Conservation (phyloP, 2,888 invertebrate species). For the Lochmaea capreae region DNA sequence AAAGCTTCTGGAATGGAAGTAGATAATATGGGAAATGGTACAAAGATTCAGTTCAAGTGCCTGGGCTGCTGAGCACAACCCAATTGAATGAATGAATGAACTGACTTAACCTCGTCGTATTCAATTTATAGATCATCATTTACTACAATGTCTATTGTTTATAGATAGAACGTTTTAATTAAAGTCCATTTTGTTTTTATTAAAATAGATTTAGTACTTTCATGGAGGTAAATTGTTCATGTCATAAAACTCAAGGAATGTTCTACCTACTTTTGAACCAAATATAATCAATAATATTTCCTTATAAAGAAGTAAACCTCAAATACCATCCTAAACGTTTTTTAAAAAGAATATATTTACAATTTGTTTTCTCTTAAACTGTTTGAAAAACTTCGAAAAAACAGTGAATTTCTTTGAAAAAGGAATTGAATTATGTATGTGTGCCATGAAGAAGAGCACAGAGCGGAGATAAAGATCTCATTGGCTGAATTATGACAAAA, state of each 20-base stretch:
- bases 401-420: slow-evolving; percentile 3
- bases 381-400: slow-evolving; percentile 12
- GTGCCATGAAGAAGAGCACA: slow-evolving; percentile 18
- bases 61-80: too few species aligned
- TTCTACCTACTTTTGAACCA: neutral
- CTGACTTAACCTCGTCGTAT: too few species aligned
- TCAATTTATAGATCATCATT: too few species aligned
- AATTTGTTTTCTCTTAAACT: neutral
- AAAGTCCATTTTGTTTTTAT: too few species aligned
- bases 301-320: neutral
- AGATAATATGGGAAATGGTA: too few species aligned
- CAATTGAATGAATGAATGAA: too few species aligned
- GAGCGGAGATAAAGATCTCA: slow-evolving; percentile 39
- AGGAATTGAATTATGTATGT: slow-evolving; percentile 30
- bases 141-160: too few species aligned
- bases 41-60: too few species aligned
- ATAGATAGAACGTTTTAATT: too few species aligned
- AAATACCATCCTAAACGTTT: neutral
- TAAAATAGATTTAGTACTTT: too few species aligned
- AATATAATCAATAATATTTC: neutral
- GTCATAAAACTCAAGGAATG: neutral
- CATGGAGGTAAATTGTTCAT: too few species aligned
- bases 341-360: neutral
- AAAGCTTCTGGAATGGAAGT: too few species aligned
- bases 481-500: slow-evolving; percentile 34